Evolutionary conservation across 2,113 vertebrate species (phyloP).

Genomic region (Bettongia penicillata): DNA sequence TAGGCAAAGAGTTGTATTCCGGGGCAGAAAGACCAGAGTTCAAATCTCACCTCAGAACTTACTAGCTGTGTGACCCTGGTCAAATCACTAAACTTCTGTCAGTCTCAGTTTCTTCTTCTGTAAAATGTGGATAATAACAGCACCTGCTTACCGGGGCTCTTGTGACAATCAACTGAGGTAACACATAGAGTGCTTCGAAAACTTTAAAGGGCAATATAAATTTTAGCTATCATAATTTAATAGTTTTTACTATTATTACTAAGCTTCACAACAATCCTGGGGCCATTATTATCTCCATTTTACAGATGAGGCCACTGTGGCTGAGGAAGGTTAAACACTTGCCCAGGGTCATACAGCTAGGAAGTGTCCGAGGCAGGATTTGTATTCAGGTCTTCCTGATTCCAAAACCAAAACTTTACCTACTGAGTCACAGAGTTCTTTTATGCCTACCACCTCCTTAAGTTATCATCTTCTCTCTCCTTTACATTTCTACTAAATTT

Average conservation of each 20-base stretch:
- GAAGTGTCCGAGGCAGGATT: not conserved
- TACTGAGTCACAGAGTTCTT: not conserved
- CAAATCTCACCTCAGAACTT: not conserved
- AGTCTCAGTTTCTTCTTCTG: not conserved
- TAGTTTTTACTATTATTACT: not conserved
- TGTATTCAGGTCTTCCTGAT: not conserved
- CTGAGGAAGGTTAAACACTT: not conserved
- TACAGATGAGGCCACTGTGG: not conserved
- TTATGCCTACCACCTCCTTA: not conserved
- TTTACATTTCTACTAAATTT: not conserved
- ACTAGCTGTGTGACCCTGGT: no score
- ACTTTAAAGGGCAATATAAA: not conserved
- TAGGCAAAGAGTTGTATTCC: not conserved
- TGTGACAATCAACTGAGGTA: not conserved
- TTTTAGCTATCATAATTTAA: not conserved
- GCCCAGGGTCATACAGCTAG: not conserved
- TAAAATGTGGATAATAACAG: not conserved
- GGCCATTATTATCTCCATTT: not conserved
- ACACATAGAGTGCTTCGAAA: not conserved
- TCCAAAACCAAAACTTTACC: not conserved
- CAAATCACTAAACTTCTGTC: not conserved
- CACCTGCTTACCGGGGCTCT: no score
- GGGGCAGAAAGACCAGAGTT: not conserved
- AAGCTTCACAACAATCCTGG: not conserved
- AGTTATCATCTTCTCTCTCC: not conserved